phyloP scores from a whole-genome alignment of 2,113 vertebrate species.

The Oncorhynchus tshawytscha region DNA sequence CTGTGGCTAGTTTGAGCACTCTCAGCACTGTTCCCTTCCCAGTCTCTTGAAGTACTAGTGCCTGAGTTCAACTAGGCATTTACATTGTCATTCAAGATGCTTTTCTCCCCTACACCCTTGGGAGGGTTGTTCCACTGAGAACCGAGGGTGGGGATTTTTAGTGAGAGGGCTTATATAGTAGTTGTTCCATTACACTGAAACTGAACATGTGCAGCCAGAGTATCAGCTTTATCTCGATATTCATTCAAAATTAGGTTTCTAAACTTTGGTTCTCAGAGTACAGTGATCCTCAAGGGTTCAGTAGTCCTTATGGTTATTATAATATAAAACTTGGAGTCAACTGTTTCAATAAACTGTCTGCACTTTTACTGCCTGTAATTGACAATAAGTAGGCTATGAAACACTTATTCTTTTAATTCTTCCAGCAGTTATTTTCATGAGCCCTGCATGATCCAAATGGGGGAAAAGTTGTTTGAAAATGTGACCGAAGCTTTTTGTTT shows the following conservation, averaged over 20 bases:
- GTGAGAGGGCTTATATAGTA: slow-evolving; percentile 50
- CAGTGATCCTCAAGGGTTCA: slow-evolving; percentile 26
- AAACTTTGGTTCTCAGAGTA: slow-evolving; percentile 16
- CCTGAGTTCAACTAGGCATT: slow-evolving; percentile 63
- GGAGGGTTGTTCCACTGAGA: slow-evolving; percentile 53
- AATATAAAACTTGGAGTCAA: slow-evolving; percentile 27
- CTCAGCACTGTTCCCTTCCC: slow-evolving; percentile 84
- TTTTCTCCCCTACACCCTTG: slow-evolving; percentile 17
- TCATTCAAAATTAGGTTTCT: slow-evolving; percentile 2
- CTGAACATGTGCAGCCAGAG: slow-evolving; percentile 43
- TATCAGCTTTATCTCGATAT: slow-evolving; percentile 47
- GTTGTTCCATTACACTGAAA: slow-evolving; percentile 38
- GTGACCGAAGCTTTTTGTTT: slow-evolving; percentile 8
- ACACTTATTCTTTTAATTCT: slow-evolving; percentile 44
- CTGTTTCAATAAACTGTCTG: slow-evolving; percentile 29
- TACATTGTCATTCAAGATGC: slow-evolving; percentile 54
- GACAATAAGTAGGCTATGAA: slow-evolving; percentile 47
- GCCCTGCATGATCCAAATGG: slow-evolving; percentile 40
- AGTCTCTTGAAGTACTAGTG: slow-evolving; percentile 66
- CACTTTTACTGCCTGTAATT: slow-evolving; percentile 42
- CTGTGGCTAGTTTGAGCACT: slow-evolving; percentile 81
- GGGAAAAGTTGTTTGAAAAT: slow-evolving; percentile 1
- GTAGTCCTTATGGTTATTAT: background rate
- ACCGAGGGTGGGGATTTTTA: slow-evolving; percentile 48
- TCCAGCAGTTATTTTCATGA: slow-evolving; percentile 45